Conservation (phyloP, 1,140 invertebrate species). For the Marisa cornuarietis region DNA sequence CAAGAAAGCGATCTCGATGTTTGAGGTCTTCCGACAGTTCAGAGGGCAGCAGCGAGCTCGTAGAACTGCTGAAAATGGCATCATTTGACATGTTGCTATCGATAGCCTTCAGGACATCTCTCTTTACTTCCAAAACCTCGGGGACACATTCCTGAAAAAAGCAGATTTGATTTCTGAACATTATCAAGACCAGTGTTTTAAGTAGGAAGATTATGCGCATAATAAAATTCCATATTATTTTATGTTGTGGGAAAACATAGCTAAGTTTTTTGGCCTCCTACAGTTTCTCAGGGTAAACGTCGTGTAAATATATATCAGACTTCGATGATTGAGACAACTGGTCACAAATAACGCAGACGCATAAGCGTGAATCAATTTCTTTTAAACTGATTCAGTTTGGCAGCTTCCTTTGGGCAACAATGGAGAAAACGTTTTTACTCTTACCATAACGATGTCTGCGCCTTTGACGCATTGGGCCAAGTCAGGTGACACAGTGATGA, state of each 20-base stretch:
- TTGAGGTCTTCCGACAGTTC: slow-evolving; percentile 79
- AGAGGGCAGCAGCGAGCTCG: slow-evolving; percentile 88
- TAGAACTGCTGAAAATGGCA: slow-evolving; percentile 81
- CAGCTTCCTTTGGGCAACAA: too few relatives aligned
- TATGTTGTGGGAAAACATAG: background rate
- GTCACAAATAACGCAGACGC: too few relatives aligned
- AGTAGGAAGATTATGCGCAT: background rate
- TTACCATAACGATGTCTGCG: background rate
- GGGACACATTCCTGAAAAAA: slow-evolving; percentile 77
- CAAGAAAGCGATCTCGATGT: slow-evolving; percentile 78
- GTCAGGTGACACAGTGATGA: background rate
- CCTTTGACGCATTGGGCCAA: background rate
- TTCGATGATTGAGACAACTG: too few relatives aligned
- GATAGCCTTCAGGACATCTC: slow-evolving; percentile 78
- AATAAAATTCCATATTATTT: too few relatives aligned
- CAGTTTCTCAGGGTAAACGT: background rate
- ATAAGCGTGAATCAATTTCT: too few relatives aligned
- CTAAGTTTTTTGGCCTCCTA: background rate
- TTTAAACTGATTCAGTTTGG: too few relatives aligned
- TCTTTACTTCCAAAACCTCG: slow-evolving; percentile 83
- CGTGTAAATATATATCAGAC: too few relatives aligned
- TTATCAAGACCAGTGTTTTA: background rate
- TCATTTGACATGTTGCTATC: slow-evolving; percentile 74
- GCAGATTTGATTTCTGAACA: background rate
- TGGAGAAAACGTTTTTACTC: background rate